Evolutionary conservation across 2,888 invertebrate genomes (phyloP), one percentile per base, ranked within the genome.

Genomic region (Latrodectus hesperus): DNA sequence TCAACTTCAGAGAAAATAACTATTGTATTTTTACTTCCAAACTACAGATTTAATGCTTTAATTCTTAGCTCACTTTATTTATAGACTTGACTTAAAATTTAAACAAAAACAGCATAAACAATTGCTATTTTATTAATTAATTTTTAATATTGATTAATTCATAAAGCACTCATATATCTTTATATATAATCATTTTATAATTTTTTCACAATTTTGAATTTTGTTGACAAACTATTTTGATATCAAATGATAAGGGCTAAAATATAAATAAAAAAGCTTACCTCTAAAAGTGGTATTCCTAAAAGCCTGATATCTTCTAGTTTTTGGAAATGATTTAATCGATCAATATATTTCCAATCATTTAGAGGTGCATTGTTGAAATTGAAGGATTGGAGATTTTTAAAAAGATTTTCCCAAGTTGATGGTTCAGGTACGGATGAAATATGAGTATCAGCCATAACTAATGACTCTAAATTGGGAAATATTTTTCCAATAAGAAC

Each of bases 281-380:
- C 94, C 93, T 94, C 94, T 90, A 95, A 93, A 65, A 95, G 92
- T 51, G 94, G 94, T 89, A 94, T 93, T 65, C 96, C 96, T 93
- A 95, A 95, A 89, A 98, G 95, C 91, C 98, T 94, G 89, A 98
- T 94, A 93, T 97, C 96, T 90, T 94, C 95, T 83, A 99, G 93
- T 12, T 95, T 94, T 1, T 96, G 97, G 93, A 98, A 98, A 91
- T 94, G 94, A 80, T 96, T 95, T 90, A 98, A 93, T 90, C 95
- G 94, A 91, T 98, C 98, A 88, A 98, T 95, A 91, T 98, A 97
- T 91, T 96, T 95, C 97, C 98, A 98, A 64, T 96, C 95, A 74
- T 95, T 94, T 74, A 98, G 93, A 76, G 95, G 94, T 26, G 97
- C 96, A 90, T 96, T 95, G 92, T 97, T 97, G 89, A 98, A 93